Evolutionary conservation across 2,888 invertebrate genomes (phyloP), one percentile per base, ranked within the genome.

Genomic region (Gymnoscelis rufifasciata): DNA sequence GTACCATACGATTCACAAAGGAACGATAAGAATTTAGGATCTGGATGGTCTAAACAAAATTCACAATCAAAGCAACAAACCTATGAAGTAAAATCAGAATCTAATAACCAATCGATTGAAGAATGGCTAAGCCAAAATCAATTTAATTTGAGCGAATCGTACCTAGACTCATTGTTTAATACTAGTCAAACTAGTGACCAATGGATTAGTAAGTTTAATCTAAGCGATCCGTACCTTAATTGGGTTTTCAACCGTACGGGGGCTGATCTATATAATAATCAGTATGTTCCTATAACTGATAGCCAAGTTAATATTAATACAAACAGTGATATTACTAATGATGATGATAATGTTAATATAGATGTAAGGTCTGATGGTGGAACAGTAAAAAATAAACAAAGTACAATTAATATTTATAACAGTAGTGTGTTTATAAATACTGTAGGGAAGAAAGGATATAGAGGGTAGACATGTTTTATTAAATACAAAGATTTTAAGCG

Each of bases 341-440:
- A 43, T 7, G 51, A 41, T 3, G 57, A 57, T 4, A 60, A 66
- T 44, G 68, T 66, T 48, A 64, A 71, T 23, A 68, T 75, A 31
- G 65, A 64, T 53, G 57, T 35, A 1, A 35, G 35, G 19, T 35
- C 5, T 23, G 35, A 23, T 29, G 31, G n/a, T 12, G 11, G 6
- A 10, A 26, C 6, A 0, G 33, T 19, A 13, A 40, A n/a, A 13
- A 49, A 50, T 33, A 47, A 51, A 26, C 26, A 26, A 26, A 38
- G 68, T 6, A 44, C 61, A 52, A 45, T 68, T 8, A 65, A 65
- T 54, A 62, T 66, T 12, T 55, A 51, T 19, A 69, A 71, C 8
- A 70, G 66, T 13, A 67, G 57, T 26, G 57, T 74, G n/a, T 31
- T 52, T 14, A 38, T 65, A 1, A 57, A 66, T 27, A 15, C 51